Percentiles rank a stretch among this genome's conserved stretches.
Conservation (phyloP, 1,140 invertebrate species). For the Solen grandis region DNA sequence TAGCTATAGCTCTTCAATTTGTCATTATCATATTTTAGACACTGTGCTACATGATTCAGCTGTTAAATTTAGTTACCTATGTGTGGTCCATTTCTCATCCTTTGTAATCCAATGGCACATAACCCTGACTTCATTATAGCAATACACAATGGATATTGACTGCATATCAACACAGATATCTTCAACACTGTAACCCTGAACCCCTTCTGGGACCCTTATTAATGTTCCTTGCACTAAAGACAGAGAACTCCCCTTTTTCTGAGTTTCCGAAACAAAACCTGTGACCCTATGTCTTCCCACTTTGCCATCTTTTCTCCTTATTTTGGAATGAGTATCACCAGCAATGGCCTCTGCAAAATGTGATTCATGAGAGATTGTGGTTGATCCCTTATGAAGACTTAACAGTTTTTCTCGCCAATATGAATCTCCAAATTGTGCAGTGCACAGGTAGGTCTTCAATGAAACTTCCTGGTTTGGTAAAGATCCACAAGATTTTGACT, state of each 20-base stretch:
- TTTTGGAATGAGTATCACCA: constrained; percentile 8
- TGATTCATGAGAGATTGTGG: constrained; percentile 8
- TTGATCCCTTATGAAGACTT: constrained; percentile 36
- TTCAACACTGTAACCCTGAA: constrained; percentile 45
- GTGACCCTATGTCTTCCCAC: neutral
- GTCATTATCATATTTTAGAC: too few relatives aligned
- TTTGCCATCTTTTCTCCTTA: neutral
- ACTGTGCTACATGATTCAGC: too few relatives aligned
- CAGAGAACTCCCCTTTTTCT: neutral
- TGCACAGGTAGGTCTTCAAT: constrained; percentile 26
- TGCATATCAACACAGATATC: constrained; percentile 21
- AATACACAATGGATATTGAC: constrained; percentile 26
- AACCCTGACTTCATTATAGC: constrained; percentile 14
- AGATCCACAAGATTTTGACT: neutral
- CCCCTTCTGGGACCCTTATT: neutral
- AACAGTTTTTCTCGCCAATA: constrained; percentile 64
- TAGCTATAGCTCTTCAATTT: too few relatives aligned
- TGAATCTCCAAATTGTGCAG: constrained; percentile 61
- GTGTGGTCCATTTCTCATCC: neutral
- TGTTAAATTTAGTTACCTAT: constrained; percentile 9
- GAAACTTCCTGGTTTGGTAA: neutral
- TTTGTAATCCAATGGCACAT: neutral
- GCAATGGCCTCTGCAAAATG: neutral
- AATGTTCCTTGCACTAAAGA: neutral
- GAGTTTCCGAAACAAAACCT: neutral